Conservation (phyloP, 2,797 vertebrate genomes). For the Lateolabrax maculatus region DNA sequence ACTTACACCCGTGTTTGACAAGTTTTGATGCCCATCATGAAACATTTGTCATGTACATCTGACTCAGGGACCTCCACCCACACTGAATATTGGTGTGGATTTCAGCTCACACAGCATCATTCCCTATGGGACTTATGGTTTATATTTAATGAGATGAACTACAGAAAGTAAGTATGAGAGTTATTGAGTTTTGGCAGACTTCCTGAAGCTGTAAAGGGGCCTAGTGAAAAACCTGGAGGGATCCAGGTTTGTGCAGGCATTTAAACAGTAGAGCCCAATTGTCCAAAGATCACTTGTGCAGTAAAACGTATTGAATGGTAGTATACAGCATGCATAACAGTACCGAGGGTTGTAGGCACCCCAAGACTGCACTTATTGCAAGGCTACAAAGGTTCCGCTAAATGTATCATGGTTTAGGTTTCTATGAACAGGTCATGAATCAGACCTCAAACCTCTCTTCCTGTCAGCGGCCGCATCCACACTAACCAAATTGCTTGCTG, state of each 20-base stretch:
- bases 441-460: conserved; percentile 15
- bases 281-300: conserved; percentile 40
- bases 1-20: conserved; percentile 36
- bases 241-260: conserved; percentile 31
- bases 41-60: conserved; percentile 37
- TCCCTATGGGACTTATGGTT: conserved; percentile 48
- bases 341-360: not conserved
- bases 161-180: conserved; percentile 41
- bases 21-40: conserved; percentile 31
- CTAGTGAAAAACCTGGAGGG: conserved; percentile 40
- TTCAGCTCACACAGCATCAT: conserved; percentile 26
- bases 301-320: conserved; percentile 27
- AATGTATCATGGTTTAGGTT: conserved; percentile 31
- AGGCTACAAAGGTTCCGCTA: conserved; percentile 12
- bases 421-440: conserved; percentile 35
- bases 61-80: conserved; percentile 36
- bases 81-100: conserved; percentile 33
- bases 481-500: conserved; percentile 3
- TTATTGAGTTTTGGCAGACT: conserved; percentile 61
- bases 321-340: conserved; percentile 3
- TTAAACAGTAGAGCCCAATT: conserved; percentile 25
- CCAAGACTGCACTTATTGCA: conserved; percentile 19
- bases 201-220: conserved; percentile 63
- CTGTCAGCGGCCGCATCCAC: conserved; percentile 33
- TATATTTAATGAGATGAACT: conserved; percentile 67